These are phyloP conservation scores for Cyanoderma ruficeps DNA, from an alignment of 2,113 vertebrate genomes.

Conservation along the genomic window DNA sequence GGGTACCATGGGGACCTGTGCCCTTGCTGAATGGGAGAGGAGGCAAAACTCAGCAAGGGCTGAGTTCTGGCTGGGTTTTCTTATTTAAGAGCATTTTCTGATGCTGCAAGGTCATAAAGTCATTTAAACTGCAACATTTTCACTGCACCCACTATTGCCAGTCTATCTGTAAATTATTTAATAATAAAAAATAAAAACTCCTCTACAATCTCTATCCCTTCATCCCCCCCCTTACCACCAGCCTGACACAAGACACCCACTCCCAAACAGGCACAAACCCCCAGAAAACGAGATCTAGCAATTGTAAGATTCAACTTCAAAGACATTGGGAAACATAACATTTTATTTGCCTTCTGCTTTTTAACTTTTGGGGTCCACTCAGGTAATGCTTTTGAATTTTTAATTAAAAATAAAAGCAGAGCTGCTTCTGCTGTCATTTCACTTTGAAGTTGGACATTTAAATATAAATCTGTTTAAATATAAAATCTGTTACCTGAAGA, in stretches of 20 bases:
- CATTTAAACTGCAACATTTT: not conserved
- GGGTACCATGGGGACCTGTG: rapidly evolving
- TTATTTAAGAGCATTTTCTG: not conserved
- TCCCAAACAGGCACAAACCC: not conserved
- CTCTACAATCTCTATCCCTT: not conserved
- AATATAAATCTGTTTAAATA: slow-evolving; percentile 27
- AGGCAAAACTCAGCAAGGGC: not conserved
- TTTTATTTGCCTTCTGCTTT: slow-evolving; percentile 59
- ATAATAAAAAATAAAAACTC: not conserved
- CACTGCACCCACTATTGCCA: not conserved
- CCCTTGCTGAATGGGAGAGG: not conserved
- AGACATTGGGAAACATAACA: not conserved
- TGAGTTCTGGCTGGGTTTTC: not conserved
- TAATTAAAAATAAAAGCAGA: slow-evolving; percentile 62
- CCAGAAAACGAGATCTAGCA: not conserved
- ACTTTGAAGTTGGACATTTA: slow-evolving; percentile 54
- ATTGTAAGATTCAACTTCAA: slow-evolving; percentile 10
- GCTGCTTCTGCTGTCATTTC: slow-evolving; percentile 22
- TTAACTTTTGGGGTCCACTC: slow-evolving; percentile 27
- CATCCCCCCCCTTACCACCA: not conserved
- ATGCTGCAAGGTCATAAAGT: not conserved
- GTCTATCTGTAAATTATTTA: slow-evolving; percentile 19
- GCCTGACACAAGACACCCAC: not conserved
- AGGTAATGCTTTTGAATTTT: slow-evolving; percentile 41
- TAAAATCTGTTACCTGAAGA: slow-evolving; percentile 40